Base-by-base conservation (phyloP, 2,888 invertebrate species). In the Thera britannica region DNA sequence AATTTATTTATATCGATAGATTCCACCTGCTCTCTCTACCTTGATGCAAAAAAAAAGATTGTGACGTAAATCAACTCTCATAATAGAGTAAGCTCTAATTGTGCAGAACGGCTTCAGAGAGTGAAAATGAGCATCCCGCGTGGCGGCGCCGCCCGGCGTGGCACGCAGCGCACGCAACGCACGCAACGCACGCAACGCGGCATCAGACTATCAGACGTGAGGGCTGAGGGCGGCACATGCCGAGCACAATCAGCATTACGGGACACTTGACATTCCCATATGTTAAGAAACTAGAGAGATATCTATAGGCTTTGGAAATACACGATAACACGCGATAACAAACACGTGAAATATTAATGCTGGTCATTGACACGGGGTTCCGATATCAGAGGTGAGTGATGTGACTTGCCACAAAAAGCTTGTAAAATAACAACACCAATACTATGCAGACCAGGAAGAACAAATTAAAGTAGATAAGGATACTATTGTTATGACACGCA, bases 81-180 rank as follows among this genome's bases (percentile, higher is more conserved):
- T 55, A 51, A 11, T 65, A 65, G 46, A 65, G 58, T 64, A 46
- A 65, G 58, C 58, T 72, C 62, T 68, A 71, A 67, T 68, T 64
- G 68, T 46, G 66, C 72, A 60, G 68, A 75, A 72, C 71, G 59
- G 35, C 51, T 51, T n/a, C 8, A 51, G 71, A 72, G 58, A 75
- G 75, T 72, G 73, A 72, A 73, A 73, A 63, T 63, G 59, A 58
- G 59, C 59, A 72, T 62, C 41, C 38, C 36, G 49, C 62, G 46
- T 8, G 36, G 23, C 23, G 23, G 23, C 23, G 23, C 23, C 3
- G 6, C 1, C 38, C 3, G 6, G 38, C 38, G 38, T 6, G 38
- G 49, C 60, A 60, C 60, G 65, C 65, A 46, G 36, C 55, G 23
- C 23, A 23, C 23, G 23, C 23, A 23, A 23, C 23, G 23, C 23